Evolutionary conservation across 37 sponge, comb jelly and placozoan species (phyloP), one percentile per base, ranked within the genome.

Genomic region (Ianthella basta): DNA sequence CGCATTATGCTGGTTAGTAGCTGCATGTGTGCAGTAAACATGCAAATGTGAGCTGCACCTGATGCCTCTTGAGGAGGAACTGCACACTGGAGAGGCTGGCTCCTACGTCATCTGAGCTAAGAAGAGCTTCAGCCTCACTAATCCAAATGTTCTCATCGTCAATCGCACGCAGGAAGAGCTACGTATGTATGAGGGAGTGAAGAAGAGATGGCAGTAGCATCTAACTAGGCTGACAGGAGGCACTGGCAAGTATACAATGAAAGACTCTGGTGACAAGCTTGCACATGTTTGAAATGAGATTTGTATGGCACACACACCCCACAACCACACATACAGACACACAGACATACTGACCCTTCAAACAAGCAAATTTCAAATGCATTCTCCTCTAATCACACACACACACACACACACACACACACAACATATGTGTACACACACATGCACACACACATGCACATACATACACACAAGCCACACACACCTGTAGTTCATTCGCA

Each of bases 41-140:
- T 29, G 65, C 29, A 63, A 12, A 10, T 63, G 65, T 29, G 29
- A n/a, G n/a, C n/a, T 74, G 30, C 37, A 93, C 96, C 84, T 95
- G 88, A 63, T 98, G 98, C 38, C 91, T 95, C 82, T 98, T 95
- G 33, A 98, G 84, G 33, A 98, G 89, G 85, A 93, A 87, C 54
- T 93, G 86, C n/a, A 93, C 98, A 56, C 91, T 83, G 36, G 94
- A 88, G 18, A 95, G 86, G 82, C 95, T 96, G 56, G 86, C 81
- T 0, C 98, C 98, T 14, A 95, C 75, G 39, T 98, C 96, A 40
- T 91, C 94, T 53, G 85, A 88, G 60, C 84, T 75, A 29, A 98
- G 86, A 23, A 93, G 85, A 20, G 90, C 85, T 72, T 94, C 98
- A 32, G 89, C 92, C 20, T 93, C 92, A 53, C 68, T 87, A 55